phyloP scores from a whole-genome alignment of 2,797 vertebrate species.

The Cuculus canorus region DNA sequence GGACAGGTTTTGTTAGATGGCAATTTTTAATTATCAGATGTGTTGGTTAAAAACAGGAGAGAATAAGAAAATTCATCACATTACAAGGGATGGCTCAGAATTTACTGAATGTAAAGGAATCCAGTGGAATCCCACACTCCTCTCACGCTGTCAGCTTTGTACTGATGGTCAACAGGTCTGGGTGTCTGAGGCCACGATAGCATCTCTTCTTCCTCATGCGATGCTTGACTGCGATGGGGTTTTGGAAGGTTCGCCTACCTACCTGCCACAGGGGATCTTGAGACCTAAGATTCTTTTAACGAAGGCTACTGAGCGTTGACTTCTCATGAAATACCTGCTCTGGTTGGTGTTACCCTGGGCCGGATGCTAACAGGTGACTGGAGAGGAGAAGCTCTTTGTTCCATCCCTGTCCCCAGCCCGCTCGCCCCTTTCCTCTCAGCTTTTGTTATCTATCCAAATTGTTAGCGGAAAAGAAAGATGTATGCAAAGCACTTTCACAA shows the following conservation, averaged over 20 bases:
- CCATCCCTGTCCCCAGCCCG: not conserved
- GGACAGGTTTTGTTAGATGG: conserved; percentile 39
- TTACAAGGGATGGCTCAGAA: not conserved
- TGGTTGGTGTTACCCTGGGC: accelerated
- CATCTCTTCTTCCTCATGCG: not conserved
- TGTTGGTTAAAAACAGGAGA: conserved; percentile 44
- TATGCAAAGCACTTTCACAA: conserved; percentile 44
- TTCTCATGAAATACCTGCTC: accelerated
- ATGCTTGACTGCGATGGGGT: not conserved
- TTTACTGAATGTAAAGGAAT: not conserved
- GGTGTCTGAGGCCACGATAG: not conserved
- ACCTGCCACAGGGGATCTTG: not conserved
- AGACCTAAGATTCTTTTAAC: not conserved
- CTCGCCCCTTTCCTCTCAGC: not conserved
- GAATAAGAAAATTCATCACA: not conserved
- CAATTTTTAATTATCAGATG: conserved; percentile 48
- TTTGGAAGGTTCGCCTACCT: not conserved
- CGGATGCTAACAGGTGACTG: not conserved
- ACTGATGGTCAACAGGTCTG: not conserved
- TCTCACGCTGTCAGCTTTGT: not conserved
- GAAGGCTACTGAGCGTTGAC: not conserved
- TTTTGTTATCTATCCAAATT: conserved; percentile 37
- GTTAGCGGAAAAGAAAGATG: conserved; percentile 25
- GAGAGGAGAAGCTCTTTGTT: not conserved
- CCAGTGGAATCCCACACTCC: not conserved